These are phyloP conservation scores for Diachasmimorpha longicaudata DNA, from an alignment of 1,140 invertebrate species.

Conservation along the genomic window DNA sequence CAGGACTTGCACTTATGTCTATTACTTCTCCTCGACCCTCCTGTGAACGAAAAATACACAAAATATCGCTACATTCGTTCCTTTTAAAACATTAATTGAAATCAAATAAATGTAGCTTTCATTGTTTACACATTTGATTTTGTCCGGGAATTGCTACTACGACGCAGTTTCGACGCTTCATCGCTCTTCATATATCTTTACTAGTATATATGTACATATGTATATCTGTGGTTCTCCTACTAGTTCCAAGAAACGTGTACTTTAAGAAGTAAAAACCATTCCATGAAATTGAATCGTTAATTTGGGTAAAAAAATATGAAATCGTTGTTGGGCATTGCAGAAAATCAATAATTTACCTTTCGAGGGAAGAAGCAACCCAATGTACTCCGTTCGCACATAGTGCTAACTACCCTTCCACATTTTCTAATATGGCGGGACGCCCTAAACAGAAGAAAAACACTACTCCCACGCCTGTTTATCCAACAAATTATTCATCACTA, in stretches of 20 bases:
- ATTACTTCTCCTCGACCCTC: conserved; percentile 86
- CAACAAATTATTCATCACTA: not conserved
- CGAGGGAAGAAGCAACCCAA: conserved; percentile 72
- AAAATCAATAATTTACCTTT: conserved; percentile 63
- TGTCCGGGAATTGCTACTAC: not conserved
- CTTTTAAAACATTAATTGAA: not conserved
- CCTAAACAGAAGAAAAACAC: conserved; percentile 14
- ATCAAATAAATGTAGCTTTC: not conserved
- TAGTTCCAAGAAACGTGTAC: not conserved
- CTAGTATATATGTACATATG: not conserved
- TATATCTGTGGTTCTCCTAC: not conserved
- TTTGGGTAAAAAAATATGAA: not conserved
- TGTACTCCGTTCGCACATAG: conserved; percentile 72
- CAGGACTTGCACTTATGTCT: conserved; percentile 87
- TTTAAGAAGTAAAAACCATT: too few species aligned
- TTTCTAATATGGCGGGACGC: conserved; percentile 65
- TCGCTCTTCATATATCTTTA: not conserved
- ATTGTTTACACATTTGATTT: not conserved
- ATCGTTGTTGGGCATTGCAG: too few species aligned
- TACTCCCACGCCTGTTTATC: not conserved
- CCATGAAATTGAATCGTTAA: not conserved
- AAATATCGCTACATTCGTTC: not conserved
- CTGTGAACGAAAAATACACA: conserved; percentile 54
- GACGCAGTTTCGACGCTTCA: not conserved
- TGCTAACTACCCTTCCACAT: conserved; percentile 49